These are phyloP conservation scores for Leptopilina drosophilae DNA, from an alignment of 2,888 invertebrate species.

Conservation along the genomic window DNA sequence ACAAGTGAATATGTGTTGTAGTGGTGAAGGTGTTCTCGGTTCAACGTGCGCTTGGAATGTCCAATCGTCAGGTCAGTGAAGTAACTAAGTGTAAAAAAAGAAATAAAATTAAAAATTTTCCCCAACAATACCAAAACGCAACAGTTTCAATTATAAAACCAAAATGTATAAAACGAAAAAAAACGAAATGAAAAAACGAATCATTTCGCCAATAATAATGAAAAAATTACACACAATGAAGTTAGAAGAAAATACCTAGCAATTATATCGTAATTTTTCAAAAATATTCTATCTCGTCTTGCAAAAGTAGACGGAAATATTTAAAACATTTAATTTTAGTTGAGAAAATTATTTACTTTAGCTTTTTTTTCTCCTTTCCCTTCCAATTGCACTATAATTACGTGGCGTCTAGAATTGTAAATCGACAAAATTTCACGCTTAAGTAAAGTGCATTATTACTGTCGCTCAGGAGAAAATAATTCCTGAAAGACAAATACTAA, in stretches of 20 bases:
- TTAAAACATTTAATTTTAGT: conserved; percentile 13
- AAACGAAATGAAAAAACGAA: background rate
- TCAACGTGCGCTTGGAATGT: conserved; percentile 73
- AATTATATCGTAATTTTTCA: background rate
- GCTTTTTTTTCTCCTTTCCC: background rate
- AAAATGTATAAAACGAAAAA: background rate
- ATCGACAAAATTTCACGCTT: conserved; percentile 17
- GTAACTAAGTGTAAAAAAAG: conserved; percentile 56
- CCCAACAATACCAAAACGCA: background rate
- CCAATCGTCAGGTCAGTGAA: conserved; percentile 62
- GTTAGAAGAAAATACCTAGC: background rate
- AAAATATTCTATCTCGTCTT: background rate
- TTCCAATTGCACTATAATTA: conserved; percentile 11
- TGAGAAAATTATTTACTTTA: conserved; percentile 3
- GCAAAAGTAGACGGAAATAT: background rate
- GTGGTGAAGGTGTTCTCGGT: conserved; percentile 63
- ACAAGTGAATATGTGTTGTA: conserved; percentile 40
- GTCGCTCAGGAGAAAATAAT: background rate
- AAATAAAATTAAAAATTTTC: conserved; percentile 11
- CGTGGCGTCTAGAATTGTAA: background rate
- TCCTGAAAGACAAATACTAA: background rate
- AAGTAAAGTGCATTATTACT: background rate
- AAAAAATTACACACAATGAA: background rate
- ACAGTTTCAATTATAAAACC: background rate
- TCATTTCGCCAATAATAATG: no score